Base-by-base conservation (phyloP, 37 sponge, comb jelly and placozoan genomes). In the Spongilla lacustris region DNA sequence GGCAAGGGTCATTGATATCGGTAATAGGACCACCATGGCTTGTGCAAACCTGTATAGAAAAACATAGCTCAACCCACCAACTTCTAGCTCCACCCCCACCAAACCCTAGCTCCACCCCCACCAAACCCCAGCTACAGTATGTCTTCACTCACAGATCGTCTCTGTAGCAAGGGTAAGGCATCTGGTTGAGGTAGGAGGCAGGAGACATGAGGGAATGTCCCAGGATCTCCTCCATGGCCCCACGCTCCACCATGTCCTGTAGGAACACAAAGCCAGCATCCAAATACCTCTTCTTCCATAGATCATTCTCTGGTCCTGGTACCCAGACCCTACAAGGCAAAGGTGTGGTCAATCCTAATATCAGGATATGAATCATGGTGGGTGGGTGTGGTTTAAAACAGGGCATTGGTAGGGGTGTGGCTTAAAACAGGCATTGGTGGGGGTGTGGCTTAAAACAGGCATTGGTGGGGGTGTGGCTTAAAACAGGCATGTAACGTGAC, bases 211-310 rank as follows among this genome's bases (percentile, higher is more conserved):
- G 29, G 66, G 89, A 89, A 10, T 68, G 78, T 9, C 88, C 93
- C 19, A 81, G 17, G 23, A 92, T 77, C 74, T 83, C 82, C 58
- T 95, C 91, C 12, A 92, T 71, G 4, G 87, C 37, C 11, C 94
- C 97, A 34, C 99, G 85, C 83, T 99, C 99, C 17, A 97, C 78
- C 91, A 97, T 92, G 81, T 99, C 99, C 76, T 98, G 94, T 0
- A 93, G 2, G 83, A 90, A 89, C 49, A 87, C 66, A 86, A 94
- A 94, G 24, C 93, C 87, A 21, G 46, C 78, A 19, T 84, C 69
- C 21, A 92, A 72, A 71, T 97, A 91, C 27, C 73, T 36, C 33
- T 48, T 48, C 76, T 91, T 83, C 86, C 86, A 89, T 9, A 19
- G 29, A 9, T 19, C n/a, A 32, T 80, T n/a, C 77, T 89, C 94